Evolutionary conservation across 2,113 vertebrate species (phyloP), one percentile per base, ranked within the genome.

Genomic region (Dolichallabes microphthalmus): DNA sequence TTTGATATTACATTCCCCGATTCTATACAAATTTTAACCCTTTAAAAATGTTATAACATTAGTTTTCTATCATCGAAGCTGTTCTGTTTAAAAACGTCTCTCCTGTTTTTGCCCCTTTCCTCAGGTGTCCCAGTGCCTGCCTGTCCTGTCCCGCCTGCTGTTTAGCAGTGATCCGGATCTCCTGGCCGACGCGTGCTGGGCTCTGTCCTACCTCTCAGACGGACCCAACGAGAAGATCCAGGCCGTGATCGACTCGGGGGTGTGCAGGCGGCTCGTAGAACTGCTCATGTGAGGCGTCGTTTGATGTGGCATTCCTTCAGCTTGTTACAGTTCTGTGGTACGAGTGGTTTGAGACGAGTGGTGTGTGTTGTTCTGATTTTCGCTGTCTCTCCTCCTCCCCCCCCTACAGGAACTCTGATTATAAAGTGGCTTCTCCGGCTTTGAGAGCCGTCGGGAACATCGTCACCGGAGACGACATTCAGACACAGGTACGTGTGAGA

Each of bases 181-280:
- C 91, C 94, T 99, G 92, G 98, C 98, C 52, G 98, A 99, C 20
- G 98, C 97, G 0, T 99, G 98, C 93, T 99, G 98, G 98, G 98
- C 98, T 45, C 95, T 99, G 39, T 99, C 98, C 90, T 99, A 99
- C 91, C 94, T 99, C 80, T 99, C 98, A 0, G 98, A 99, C 81
- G 98, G 98, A 20, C 97, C 98, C 90, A 99, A 99, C 53, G 98
- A 99, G 92, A 99, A 99, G 92, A 99, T 99, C 88, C 98, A 99
- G 91, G 97, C 97, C 0, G 97, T 99, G 86, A 99, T 99, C 61
- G 97, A 99, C 93, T 99, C 98, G 0, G 98, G 98, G 19, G 98
- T 99, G 86, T 99, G 98, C 90, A 94, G 97, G 89, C 95, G 98
- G 87, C 95, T 99, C 64, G 98, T 99, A 85, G 98, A 99, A 83